A percentile compares a stretch with the other conserved stretches of the same genome.
These are phyloP conservation scores for Noctua pronuba DNA, from an alignment of 2,888 invertebrate genomes.

Conservation along the genomic window DNA sequence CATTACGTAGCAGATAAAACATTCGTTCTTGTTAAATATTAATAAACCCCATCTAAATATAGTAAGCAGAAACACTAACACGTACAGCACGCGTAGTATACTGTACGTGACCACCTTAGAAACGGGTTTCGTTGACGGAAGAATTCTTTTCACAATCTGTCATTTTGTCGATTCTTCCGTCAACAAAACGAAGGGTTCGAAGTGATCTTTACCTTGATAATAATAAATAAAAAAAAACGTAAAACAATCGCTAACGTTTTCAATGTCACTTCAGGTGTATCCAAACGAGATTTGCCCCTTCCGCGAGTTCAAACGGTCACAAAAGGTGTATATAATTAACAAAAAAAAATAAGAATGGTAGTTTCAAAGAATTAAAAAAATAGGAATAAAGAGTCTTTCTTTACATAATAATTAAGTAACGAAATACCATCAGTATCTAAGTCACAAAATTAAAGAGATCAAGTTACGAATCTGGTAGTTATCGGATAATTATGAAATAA, in stretches of 20 bases:
- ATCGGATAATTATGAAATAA: background rate
- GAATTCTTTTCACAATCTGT: too few relatives aligned
- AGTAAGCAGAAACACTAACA: background rate
- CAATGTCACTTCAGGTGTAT: background rate
- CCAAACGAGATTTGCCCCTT: background rate
- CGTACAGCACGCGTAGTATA: too few relatives aligned
- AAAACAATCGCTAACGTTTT: background rate
- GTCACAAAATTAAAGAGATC: background rate
- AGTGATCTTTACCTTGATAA: background rate
- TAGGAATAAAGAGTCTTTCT: background rate
- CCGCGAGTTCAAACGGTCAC: background rate
- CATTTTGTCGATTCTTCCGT: too few relatives aligned
- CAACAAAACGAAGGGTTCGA: background rate
- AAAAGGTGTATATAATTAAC: background rate
- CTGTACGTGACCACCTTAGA: too few relatives aligned
- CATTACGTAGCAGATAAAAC: background rate
- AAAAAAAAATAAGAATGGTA: background rate
- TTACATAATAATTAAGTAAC: background rate
- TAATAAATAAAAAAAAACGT: background rate
- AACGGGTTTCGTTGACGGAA: too few relatives aligned
- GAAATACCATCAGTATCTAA: background rate
- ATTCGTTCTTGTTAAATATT: background rate
- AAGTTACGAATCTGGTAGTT: background rate
- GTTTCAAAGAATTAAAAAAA: background rate
- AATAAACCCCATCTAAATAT: background rate